Evolutionary conservation across 2,113 vertebrate species (phyloP).

Genomic region (Ceuthmochares aereus): DNA sequence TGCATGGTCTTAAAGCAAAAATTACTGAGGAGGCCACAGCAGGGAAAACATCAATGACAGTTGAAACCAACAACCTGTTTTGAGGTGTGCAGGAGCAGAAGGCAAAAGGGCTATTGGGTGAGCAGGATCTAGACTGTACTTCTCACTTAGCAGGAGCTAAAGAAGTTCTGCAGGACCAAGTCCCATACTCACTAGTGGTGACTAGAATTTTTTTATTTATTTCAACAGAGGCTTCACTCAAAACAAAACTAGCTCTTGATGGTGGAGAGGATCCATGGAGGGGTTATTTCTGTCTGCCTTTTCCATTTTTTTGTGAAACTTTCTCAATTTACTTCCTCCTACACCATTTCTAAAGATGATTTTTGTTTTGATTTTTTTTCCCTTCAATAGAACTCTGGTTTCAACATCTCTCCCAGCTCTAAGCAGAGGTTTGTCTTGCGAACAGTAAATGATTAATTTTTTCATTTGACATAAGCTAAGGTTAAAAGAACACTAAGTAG

Average conservation of each 20-base stretch:
- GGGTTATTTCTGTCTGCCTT: neutral
- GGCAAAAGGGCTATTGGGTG: neutral
- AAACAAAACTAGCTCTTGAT: neutral
- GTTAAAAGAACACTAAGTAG: constrained; percentile 8
- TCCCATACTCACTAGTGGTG: neutral
- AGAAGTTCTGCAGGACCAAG: neutral
- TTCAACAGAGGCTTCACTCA: neutral
- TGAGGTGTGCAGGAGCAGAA: neutral
- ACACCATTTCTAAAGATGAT: neutral
- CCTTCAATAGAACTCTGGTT: neutral
- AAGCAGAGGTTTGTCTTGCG: neutral
- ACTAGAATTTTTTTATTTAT: neutral
- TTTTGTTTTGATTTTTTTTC: neutral
- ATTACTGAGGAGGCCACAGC: neutral
- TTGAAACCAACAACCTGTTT: neutral
- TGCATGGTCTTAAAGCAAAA: neutral
- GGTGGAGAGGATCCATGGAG: fast-evolving
- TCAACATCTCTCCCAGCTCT: neutral
- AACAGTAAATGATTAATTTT: constrained; percentile 3
- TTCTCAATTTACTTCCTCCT: neutral
- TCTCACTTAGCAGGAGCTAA: neutral
- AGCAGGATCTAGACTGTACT: neutral
- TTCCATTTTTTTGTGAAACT: neutral
- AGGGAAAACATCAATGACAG: neutral
- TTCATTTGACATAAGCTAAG: neutral